A percentile compares a stretch with the other conserved stretches of the same genome.
These are phyloP conservation scores for Coregonus clupeaformis DNA, from an alignment of 2,113 vertebrate species.

Conservation along the genomic window DNA sequence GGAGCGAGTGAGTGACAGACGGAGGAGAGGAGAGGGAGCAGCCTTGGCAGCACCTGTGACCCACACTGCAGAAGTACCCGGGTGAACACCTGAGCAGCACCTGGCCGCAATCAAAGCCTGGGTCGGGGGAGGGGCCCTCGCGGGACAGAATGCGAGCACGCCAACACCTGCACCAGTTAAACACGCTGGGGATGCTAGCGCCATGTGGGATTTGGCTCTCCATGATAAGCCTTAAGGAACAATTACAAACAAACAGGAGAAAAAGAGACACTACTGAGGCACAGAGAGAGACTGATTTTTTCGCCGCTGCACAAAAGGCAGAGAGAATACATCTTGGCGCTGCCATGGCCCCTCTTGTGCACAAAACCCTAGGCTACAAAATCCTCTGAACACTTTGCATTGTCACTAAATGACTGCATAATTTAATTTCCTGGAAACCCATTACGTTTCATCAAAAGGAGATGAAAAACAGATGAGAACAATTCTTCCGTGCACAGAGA, in stretches of 20 bases:
- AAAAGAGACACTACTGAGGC: constrained; percentile 10
- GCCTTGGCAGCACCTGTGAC: constrained; percentile 71
- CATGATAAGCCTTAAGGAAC: constrained; percentile 57
- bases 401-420: constrained; percentile 71
- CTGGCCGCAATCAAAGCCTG: constrained; percentile 62
- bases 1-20: constrained; percentile 20
- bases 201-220: constrained; percentile 60
- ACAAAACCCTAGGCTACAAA: constrained; percentile 61
- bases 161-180: constrained; percentile 68
- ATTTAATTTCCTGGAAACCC: constrained; percentile 78
- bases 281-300: constrained; percentile 33
- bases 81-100: constrained; percentile 79
- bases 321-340: constrained; percentile 8
- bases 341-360: constrained; percentile 8
- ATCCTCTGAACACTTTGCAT: constrained; percentile 61
- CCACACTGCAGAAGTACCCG: constrained; percentile 57
- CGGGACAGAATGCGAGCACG: constrained; percentile 43
- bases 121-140: constrained; percentile 40
- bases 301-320: constrained; percentile 25
- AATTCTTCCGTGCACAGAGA: constrained; percentile 64
- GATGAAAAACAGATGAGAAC: constrained; percentile 71
- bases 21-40: constrained; percentile 18
- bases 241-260: constrained; percentile 45
- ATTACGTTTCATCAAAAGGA: constrained; percentile 76
- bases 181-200: constrained; percentile 46